A percentile compares a stretch with the other conserved stretches of the same genome.
phyloP scores from a whole-genome alignment of 2,113 vertebrate species.

The Pachycephala philippinensis region DNA sequence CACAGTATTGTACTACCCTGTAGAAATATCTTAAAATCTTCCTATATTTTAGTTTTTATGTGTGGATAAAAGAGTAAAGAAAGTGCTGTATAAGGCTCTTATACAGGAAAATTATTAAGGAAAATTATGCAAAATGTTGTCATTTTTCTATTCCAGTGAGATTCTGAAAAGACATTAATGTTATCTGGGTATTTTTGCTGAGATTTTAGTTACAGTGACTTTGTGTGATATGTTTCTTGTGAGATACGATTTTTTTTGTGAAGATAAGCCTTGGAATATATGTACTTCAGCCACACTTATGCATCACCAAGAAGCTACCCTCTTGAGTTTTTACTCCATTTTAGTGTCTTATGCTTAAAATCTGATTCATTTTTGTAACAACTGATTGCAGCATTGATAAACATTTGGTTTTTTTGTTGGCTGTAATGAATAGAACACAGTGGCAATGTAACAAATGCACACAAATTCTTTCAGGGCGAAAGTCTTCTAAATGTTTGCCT shows the following conservation, averaged over 20 bases:
- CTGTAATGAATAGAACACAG: neutral
- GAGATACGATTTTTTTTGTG: neutral
- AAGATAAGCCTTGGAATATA: neutral
- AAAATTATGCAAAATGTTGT: neutral
- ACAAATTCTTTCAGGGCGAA: accelerated
- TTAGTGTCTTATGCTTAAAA: neutral
- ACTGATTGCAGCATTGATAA: neutral
- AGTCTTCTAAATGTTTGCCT: neutral
- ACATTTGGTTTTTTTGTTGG: neutral
- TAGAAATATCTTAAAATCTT: neutral
- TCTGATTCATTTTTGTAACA: neutral
- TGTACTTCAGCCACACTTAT: neutral
- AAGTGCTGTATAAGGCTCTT: neutral
- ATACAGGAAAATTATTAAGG: too few species aligned
- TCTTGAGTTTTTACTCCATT: neutral
- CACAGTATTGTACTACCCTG: neutral
- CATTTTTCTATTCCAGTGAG: neutral
- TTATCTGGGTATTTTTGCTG: neutral
- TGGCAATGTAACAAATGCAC: neutral
- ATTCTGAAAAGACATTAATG: neutral
- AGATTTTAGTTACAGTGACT: neutral
- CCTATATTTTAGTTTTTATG: neutral
- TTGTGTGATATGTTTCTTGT: neutral
- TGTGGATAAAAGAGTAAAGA: neutral
- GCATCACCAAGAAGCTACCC: neutral